A percentile compares a stretch with the other conserved stretches of the same genome.
Evolutionary conservation across 2,113 vertebrate genomes (phyloP).

Genomic region (Pionites leucogaster): DNA sequence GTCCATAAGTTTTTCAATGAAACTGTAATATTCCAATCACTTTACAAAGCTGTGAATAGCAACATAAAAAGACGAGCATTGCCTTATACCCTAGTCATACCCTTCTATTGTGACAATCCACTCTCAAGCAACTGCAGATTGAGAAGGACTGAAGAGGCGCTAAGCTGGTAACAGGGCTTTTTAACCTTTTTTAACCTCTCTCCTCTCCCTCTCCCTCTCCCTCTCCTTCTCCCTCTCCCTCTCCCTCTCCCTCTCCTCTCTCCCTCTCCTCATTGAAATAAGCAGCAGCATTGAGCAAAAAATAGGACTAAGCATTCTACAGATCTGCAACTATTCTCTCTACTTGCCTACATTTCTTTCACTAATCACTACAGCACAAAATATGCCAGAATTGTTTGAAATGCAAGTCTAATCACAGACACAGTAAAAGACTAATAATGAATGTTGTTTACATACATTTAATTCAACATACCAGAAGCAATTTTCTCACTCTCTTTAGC

Average conservation of each 20-base stretch:
- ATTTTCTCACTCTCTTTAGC: constrained; percentile 71
- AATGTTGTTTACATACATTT: constrained; percentile 44
- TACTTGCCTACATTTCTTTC: not conserved
- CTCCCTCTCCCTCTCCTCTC: no score
- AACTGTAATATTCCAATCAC: not conserved
- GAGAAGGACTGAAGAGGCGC: not conserved
- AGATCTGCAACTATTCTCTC: not conserved
- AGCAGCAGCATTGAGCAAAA: not conserved
- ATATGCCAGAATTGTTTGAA: not conserved
- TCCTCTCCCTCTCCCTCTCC: not conserved
- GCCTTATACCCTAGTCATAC: not conserved
- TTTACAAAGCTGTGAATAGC: not conserved
- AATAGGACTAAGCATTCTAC: not conserved
- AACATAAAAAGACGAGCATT: accelerated
- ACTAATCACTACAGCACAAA: not conserved
- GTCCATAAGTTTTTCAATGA: not conserved
- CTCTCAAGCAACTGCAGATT: not conserved
- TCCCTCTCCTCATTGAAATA: not conserved
- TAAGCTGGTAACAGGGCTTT: not conserved
- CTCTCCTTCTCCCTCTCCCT: no score
- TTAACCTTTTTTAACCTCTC: no score
- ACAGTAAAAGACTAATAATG: not conserved
- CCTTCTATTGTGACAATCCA: not conserved
- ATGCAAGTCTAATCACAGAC: not conserved
- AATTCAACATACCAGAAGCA: constrained; percentile 49